phyloP scores from a whole-genome alignment of 2,113 vertebrate species.

The Arothron firmamentum region DNA sequence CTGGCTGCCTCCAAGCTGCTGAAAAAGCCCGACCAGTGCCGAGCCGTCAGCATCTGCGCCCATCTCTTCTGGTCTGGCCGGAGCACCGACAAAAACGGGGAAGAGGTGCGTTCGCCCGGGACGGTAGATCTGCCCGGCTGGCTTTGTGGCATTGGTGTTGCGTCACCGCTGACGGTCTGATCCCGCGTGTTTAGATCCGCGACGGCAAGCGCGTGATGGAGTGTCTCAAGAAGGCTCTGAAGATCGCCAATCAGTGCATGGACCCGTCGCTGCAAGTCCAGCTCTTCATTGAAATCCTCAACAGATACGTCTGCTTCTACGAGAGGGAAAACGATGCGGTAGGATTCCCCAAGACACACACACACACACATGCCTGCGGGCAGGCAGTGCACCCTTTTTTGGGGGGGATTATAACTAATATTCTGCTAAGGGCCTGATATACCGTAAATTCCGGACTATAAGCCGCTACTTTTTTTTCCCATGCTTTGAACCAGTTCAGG shows the following conservation, averaged over 20 bases:
- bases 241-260: conserved; percentile 99
- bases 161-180: too few species aligned
- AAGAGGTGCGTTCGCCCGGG: conserved; percentile 87
- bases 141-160: too few species aligned
- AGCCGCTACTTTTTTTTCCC: too few species aligned
- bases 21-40: conserved; percentile 96
- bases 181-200: conserved; percentile 78
- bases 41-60: conserved; percentile 94
- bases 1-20: conserved; percentile 95
- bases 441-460: too few species aligned
- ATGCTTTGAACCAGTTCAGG: too few species aligned
- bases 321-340: conserved; percentile 98
- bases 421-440: too few species aligned
- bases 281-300: conserved; percentile 98
- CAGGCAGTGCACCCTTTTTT: too few species aligned
- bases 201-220: conserved; percentile 98
- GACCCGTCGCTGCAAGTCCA: conserved; percentile 97
- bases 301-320: conserved; percentile 98
- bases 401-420: too few species aligned
- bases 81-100: conserved; percentile 92
- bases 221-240: conserved; percentile 96
- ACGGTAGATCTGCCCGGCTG: too few species aligned
- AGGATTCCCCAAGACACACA: conserved; percentile 19
- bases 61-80: conserved; percentile 97
- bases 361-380: too few species aligned